Conservation (phyloP, 2,113 vertebrate genomes). For the Hipposideros armiger region DNA sequence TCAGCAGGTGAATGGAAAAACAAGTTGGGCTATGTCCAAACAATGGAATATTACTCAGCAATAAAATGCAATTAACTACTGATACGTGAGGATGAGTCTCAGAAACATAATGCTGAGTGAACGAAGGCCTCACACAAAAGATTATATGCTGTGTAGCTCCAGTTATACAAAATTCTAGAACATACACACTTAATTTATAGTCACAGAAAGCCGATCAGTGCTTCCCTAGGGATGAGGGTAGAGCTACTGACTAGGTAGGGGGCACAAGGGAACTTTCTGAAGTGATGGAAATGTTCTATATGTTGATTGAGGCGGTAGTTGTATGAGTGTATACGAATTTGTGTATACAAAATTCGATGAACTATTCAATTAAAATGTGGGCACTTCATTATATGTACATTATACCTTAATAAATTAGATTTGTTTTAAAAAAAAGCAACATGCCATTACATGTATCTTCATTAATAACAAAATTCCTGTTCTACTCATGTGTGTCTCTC, state of each 20-base stretch:
- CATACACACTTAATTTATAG: not conserved
- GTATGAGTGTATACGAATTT: not conserved
- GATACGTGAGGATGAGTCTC: not conserved
- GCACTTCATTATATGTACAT: not conserved
- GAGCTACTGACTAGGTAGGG: not conserved
- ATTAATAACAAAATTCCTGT: not conserved
- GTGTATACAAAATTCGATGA: conserved; percentile 35
- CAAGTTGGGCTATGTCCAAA: not conserved
- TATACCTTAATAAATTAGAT: not conserved
- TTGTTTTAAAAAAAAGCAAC: not conserved
- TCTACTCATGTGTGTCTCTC: not conserved
- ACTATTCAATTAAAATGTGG: not conserved
- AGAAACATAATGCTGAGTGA: not conserved
- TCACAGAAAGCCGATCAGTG: not conserved
- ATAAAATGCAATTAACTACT: not conserved
- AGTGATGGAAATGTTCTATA: not conserved
- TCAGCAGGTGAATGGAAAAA: not conserved
- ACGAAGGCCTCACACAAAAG: not conserved
- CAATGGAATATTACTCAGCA: not conserved
- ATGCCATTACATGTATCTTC: not conserved
- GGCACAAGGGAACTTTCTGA: not conserved
- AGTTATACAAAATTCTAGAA: conserved; percentile 34
- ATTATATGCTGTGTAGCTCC: not conserved
- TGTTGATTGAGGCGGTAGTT: not conserved
- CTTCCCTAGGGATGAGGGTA: not conserved